Evolutionary conservation across 1,140 invertebrate genomes (phyloP), one percentile per base, ranked within the genome.

Genomic region (Anthonomus grandis): DNA sequence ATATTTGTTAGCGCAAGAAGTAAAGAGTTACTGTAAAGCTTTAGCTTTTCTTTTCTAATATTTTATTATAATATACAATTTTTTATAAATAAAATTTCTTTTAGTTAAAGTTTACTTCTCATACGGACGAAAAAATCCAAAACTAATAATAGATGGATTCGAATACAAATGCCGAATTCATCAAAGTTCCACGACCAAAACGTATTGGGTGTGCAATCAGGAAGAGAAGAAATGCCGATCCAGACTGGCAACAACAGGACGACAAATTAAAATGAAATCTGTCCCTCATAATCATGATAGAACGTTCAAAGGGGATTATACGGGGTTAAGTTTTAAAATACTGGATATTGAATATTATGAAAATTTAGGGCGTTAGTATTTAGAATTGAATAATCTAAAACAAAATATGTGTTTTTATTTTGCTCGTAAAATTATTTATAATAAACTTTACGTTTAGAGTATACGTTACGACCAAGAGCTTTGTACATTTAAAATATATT

Each of bases 131-230:
- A 51, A 51, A 17, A 39, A 51, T 34, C 51, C 51, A 1, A 54
- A 45, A 9, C 23, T 54, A 10, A 45, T 54, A n/a, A 10, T 45
- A 6, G 39, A 54, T 21, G 51, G 42, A 19, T 54, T 45, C 17
- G 41, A 54, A 19, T 54, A 41, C 15, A n/a, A n/a, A n/a, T n/a
- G n/a, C 38, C 18, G 25, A 5, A n/a, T 54, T n/a, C n/a, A 19
- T 10, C 39, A 24, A 23, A 17, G 18, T 15, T 22, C 39, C 2
- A 23, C 9, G 12, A 12, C 18, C 9, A 44, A 34, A 22, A 54
- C 17, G 4, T 15, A 41, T n/a, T 54, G 51, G 51, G 13, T 22
- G 12, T 54, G 51, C 25, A 45, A 25, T 23, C 25, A 54, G 15
- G 12, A 34, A 13, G 23, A n/a, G 24, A 24, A 4, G 8, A 45